These are phyloP conservation scores for Liopterus haemorrhoidalis DNA, from an alignment of 2,888 invertebrate species.

Conservation along the genomic window DNA sequence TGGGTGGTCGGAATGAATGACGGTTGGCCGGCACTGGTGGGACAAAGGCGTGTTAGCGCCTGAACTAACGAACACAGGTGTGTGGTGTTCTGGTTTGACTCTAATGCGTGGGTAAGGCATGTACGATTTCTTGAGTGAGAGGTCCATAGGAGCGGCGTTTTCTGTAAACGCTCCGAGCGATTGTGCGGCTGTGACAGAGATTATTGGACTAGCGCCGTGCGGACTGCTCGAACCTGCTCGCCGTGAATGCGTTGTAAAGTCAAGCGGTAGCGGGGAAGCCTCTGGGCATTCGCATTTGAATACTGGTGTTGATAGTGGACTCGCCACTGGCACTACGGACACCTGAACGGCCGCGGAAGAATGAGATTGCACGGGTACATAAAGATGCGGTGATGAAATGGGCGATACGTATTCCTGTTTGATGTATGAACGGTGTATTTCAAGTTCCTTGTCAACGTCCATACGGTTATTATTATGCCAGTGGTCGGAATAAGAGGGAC, in stretches of 20 bases:
- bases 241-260: conserved; percentile 40
- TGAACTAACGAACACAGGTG: conserved; percentile 35
- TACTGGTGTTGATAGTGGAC: conserved; percentile 16
- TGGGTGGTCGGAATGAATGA: conserved; percentile 7
- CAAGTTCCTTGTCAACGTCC: too few relatives aligned
- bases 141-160: conserved; percentile 43
- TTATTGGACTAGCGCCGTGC: conserved; percentile 34
- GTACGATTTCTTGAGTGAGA: conserved; percentile 40
- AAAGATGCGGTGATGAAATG: conserved; percentile 46
- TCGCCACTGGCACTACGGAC: conserved; percentile 41
- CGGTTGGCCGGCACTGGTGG: conserved; percentile 10
- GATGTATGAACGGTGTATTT: conserved; percentile 27
- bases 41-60: conserved; percentile 25
- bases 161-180: conserved; percentile 26
- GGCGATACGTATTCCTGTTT: conserved; percentile 39
- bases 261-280: conserved; percentile 36
- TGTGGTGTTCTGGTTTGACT: conserved; percentile 28
- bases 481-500: too few relatives aligned
- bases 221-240: conserved; percentile 33
- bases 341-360: not conserved
- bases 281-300: too few relatives aligned
- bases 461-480: too few relatives aligned
- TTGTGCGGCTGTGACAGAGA: conserved; percentile 33
- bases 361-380: conserved; percentile 35
- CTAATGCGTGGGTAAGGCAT: conserved; percentile 18